Evolutionary conservation across 2,888 invertebrate species (phyloP).

Genomic region (Frankliniella intonsa): DNA sequence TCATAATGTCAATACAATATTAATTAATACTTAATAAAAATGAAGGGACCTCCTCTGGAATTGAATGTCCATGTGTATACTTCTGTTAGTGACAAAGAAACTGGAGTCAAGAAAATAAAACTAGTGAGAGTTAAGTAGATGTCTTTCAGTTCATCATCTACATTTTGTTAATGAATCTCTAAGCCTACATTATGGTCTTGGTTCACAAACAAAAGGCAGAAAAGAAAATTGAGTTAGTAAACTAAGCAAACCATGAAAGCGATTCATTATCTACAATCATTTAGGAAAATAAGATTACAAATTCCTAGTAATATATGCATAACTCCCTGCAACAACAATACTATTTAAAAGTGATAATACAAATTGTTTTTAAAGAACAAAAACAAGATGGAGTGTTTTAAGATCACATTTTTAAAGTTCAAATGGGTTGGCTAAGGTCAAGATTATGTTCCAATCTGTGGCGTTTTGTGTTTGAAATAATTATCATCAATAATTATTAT

Average conservation of each 20-base stretch:
- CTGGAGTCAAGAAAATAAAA: background rate
- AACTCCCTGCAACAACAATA: background rate
- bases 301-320: no score
- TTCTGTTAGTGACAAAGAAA: background rate
- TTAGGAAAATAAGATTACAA: background rate
- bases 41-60: background rate
- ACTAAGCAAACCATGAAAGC: background rate
- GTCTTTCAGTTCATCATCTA: background rate
- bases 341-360: background rate
- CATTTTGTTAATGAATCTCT: background rate
- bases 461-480: background rate
- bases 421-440: no score
- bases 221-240: background rate
- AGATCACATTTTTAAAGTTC: background rate
- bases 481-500: background rate
- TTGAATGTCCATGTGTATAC: no score
- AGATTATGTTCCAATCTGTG: background rate
- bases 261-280: background rate
- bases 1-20: background rate
- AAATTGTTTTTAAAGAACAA: background rate
- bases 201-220: background rate
- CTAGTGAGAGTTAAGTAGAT: conserved; percentile 13
- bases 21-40: background rate
- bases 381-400: background rate
- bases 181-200: background rate